Base-by-base conservation (phyloP, 2,888 invertebrate genomes). In the Luffia ferchaultella region DNA sequence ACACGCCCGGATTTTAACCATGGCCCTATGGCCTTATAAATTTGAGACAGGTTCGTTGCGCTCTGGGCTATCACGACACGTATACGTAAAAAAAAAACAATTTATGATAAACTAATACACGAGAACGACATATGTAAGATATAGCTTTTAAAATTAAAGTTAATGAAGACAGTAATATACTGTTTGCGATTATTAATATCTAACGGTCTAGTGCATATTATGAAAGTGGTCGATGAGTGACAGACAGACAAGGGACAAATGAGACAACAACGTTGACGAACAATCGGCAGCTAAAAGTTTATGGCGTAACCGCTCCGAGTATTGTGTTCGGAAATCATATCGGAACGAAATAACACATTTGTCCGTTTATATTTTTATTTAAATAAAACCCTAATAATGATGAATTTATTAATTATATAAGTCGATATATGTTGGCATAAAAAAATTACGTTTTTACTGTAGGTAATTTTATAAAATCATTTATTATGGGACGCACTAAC, bases 191-290 rank as follows among this genome's bases (percentile, higher is more conserved):
- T 30, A 30, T 30, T 30, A 30, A 30, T 7, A 12, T 12, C 30
- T 30, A 30, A 30, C 30, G 3, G 30, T 3, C 3, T 30, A 30
- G 30, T 12, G 30, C n/a, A n/a, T n/a, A n/a, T 30, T 30, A 30
- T 30, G 30, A 30, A 30, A 30, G 30, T 30, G 12, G 30, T 30
- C 30, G 57, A 45, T 60, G 56, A 60, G 61, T 61, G 61, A 58
- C 59, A 61, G 52, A 56, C 49, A 53, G 58, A 62, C 61, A 55
- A 51, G 19, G 53, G 60, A 65, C 61, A 64, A 64, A 68, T 68
- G 59, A 57, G 58, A 57, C 54, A 20, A 48, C 30, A 59, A 54
- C 52, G 53, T 52, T 54, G 62, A 56, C 58, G 30, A 30, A 30
- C 30, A 30, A 30, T 30, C 30, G 30, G 12, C 30, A 30, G 30